Conservation (phyloP, 2,797 vertebrate genomes). For the Parauchenoglanis punctatus region DNA sequence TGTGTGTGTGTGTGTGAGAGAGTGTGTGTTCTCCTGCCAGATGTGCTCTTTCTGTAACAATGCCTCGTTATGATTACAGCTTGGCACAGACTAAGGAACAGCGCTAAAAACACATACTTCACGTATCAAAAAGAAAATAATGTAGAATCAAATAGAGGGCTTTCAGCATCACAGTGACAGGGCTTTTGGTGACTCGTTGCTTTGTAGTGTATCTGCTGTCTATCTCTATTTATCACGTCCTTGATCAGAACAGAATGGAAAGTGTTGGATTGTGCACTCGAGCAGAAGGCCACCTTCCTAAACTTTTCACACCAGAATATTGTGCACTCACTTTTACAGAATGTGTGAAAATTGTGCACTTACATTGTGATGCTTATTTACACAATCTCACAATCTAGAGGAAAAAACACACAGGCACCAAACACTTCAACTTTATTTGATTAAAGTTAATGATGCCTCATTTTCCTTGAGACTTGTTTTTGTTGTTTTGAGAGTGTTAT, state of each 20-base stretch:
- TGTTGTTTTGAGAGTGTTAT: not conserved
- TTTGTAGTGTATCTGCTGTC: slow-evolving; percentile 47
- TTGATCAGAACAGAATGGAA: slow-evolving; percentile 36
- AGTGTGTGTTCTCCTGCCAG: slow-evolving; percentile 27
- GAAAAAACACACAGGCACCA: not conserved
- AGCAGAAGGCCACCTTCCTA: slow-evolving; percentile 18
- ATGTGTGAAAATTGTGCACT: slow-evolving; percentile 18
- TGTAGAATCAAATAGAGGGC: slow-evolving; percentile 34
- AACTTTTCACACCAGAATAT: slow-evolving; percentile 27
- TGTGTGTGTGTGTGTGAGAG: slow-evolving; percentile 25
- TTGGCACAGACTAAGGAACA: slow-evolving; percentile 45
- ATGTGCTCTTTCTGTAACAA: slow-evolving; percentile 49
- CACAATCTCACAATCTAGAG: not conserved
- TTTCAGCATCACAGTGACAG: slow-evolving; percentile 44
- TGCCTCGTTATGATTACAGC: slow-evolving; percentile 55
- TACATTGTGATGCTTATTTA: slow-evolving; percentile 3
- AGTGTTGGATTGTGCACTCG: slow-evolving; percentile 21
- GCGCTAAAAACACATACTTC: slow-evolving; percentile 44
- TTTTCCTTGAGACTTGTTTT: not conserved
- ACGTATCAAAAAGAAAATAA: slow-evolving; percentile 51
- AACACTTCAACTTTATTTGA: not conserved
- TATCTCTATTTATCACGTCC: slow-evolving; percentile 44
- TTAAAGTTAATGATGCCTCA: not conserved
- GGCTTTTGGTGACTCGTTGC: slow-evolving; percentile 42
- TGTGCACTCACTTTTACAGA: slow-evolving; percentile 16